Conservation (phyloP, 2,888 invertebrate species). For the Eledona agricola region DNA sequence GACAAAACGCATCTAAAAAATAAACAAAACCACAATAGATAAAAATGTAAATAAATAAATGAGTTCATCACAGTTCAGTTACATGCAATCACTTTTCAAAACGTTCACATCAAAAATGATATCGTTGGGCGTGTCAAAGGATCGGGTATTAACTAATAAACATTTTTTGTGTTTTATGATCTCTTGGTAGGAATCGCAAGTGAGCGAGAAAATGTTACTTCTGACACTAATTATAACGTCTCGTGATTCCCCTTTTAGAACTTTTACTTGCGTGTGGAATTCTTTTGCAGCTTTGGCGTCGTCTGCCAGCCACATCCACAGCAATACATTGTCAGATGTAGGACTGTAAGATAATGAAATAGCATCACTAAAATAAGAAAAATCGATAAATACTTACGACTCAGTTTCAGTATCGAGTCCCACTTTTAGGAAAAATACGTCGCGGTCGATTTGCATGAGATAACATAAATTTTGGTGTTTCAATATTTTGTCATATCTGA, state of each 20-base stretch:
- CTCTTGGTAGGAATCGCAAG: slow-evolving; percentile 47
- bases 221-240: slow-evolving; percentile 50
- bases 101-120: slow-evolving; percentile 29
- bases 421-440: slow-evolving; percentile 55
- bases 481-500: slow-evolving; percentile 48
- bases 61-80: slow-evolving; percentile 17
- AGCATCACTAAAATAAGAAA: slow-evolving; percentile 5
- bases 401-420: slow-evolving; percentile 11
- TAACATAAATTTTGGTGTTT: slow-evolving; percentile 48
- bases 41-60: background rate
- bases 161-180: slow-evolving; percentile 52
- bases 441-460: slow-evolving; percentile 48
- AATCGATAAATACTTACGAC: background rate
- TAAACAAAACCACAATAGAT: slow-evolving; percentile 1
- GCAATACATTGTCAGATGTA: slow-evolving; percentile 32
- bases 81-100: slow-evolving; percentile 20
- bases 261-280: slow-evolving; percentile 52
- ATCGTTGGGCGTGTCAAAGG: slow-evolving; percentile 34
- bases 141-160: slow-evolving; percentile 49
- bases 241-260: slow-evolving; percentile 43
- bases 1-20: too few relatives aligned
- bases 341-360: slow-evolving; percentile 12
- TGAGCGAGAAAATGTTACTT: slow-evolving; percentile 52
- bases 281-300: slow-evolving; percentile 47
- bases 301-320: slow-evolving; percentile 57